A percentile compares a stretch with the other conserved stretches of the same genome.
These are phyloP conservation scores for Isichthys henryi DNA, from an alignment of 2,113 vertebrate genomes.

Conservation along the genomic window DNA sequence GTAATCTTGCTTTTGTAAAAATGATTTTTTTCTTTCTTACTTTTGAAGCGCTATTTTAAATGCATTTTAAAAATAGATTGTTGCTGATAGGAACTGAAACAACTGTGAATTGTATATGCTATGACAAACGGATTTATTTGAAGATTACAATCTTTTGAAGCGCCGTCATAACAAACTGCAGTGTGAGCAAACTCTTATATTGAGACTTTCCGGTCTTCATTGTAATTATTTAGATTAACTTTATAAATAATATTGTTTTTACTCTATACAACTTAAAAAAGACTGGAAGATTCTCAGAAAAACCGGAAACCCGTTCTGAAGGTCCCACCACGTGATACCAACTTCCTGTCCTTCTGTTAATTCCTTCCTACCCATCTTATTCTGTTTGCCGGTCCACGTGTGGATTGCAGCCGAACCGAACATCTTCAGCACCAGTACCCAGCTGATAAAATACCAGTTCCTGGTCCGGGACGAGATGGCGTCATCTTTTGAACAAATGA, in stretches of 20 bases:
- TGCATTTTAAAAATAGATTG: not conserved
- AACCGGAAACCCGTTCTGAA: not conserved
- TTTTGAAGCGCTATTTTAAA: not conserved
- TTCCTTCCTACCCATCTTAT: conserved; percentile 10
- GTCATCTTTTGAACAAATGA: conserved; percentile 80
- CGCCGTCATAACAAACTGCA: not conserved
- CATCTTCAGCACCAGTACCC: not conserved
- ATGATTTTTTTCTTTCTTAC: not conserved
- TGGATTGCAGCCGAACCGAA: conserved; percentile 15
- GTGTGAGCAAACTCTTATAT: not conserved
- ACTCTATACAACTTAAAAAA: not conserved
- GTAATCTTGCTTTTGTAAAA: not conserved
- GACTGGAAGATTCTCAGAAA: not conserved
- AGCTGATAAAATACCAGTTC: not conserved
- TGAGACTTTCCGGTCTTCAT: not conserved
- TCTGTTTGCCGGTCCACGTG: conserved; percentile 37
- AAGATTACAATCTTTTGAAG: not conserved
- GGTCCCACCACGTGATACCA: conserved; percentile 27
- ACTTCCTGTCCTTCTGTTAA: conserved; percentile 35
- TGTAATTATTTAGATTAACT: not conserved
- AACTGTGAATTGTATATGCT: not conserved
- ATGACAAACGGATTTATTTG: not conserved
- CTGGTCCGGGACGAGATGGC: conserved; percentile 53
- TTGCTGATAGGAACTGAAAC: not conserved
- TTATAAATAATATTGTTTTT: not conserved